Evolutionary conservation across 1,140 invertebrate genomes (phyloP).

Genomic region (Brachionus paranguensis): DNA sequence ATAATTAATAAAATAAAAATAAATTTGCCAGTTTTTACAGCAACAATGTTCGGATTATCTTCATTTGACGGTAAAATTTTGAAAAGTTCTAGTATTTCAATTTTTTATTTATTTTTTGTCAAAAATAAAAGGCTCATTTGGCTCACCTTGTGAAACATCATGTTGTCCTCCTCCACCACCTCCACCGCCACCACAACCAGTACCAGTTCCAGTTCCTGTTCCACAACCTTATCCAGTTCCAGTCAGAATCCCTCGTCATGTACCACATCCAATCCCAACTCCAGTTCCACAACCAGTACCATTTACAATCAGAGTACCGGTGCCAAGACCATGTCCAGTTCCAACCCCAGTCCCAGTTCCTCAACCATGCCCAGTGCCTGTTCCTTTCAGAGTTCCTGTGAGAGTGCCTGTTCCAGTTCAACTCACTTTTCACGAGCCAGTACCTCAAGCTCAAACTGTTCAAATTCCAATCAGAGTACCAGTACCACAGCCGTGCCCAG

Average conservation of each 20-base stretch:
- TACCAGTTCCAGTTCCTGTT: slow-evolving; percentile 4
- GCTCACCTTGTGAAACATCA: not conserved
- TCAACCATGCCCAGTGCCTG: not conserved
- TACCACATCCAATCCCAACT: not conserved
- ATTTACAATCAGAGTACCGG: not conserved
- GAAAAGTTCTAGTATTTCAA: too few relatives aligned
- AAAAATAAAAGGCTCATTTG: not conserved
- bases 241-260: not conserved
- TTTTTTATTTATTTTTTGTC: too few relatives aligned
- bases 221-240: not conserved
- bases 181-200: not conserved
- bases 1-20: not conserved
- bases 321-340: not conserved
- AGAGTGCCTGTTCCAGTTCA: not conserved
- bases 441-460: slow-evolving; percentile 3
- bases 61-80: not conserved
- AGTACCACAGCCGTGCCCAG: not conserved
- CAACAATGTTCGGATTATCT: not conserved
- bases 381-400: not conserved
- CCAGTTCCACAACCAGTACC: not conserved
- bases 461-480: not conserved
- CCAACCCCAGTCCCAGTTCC: not conserved
- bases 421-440: not conserved
- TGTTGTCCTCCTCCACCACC: not conserved
- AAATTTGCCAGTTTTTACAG: not conserved